Percentiles rank a stretch among this genome's conserved stretches.
Conservation (phyloP, 2,888 invertebrate genomes). For the Scaptomyza polygonia region DNA sequence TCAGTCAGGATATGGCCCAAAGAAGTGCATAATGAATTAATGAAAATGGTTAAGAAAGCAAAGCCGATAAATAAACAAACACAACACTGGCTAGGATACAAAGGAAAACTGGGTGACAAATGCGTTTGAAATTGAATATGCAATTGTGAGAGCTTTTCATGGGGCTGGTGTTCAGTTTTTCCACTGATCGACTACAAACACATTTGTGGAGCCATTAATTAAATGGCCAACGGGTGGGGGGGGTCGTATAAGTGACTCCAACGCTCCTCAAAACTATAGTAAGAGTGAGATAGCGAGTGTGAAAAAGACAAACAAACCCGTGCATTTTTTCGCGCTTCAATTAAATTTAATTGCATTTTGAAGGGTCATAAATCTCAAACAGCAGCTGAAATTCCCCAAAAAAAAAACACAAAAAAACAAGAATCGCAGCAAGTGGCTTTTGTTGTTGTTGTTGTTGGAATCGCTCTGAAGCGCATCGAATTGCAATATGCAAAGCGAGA, state of each 20-base stretch:
- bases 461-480: conserved; percentile 49
- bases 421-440: conserved; percentile 7
- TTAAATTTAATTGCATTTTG: conserved; percentile 82
- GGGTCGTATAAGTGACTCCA: conserved; percentile 49
- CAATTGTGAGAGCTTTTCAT: conserved; percentile 44
- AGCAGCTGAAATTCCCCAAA: conserved; percentile 42
- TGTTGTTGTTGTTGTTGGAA: conserved; percentile 23
- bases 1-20: conserved; percentile 4
- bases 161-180: conserved; percentile 11
- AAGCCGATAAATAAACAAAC: conserved; percentile 9
- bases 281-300: conserved; percentile 32
- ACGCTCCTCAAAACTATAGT: conserved; percentile 13
- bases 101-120: conserved; percentile 13
- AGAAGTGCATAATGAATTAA: conserved; percentile 62
- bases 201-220: conserved; percentile 67
- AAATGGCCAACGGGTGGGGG: too few relatives aligned
- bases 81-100: background rate
- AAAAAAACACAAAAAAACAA: conserved; percentile 38
- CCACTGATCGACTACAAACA: conserved; percentile 18
- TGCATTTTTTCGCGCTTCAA: conserved; percentile 73
- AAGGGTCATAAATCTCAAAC: conserved; percentile 80
- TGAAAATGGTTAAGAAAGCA: conserved; percentile 48
- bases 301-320: conserved; percentile 62
- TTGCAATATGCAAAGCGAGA: conserved; percentile 71
- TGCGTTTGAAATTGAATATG: conserved; percentile 44